phyloP scores from a whole-genome alignment of 2,797 vertebrate genomes.

The Furcifer pardalis region DNA sequence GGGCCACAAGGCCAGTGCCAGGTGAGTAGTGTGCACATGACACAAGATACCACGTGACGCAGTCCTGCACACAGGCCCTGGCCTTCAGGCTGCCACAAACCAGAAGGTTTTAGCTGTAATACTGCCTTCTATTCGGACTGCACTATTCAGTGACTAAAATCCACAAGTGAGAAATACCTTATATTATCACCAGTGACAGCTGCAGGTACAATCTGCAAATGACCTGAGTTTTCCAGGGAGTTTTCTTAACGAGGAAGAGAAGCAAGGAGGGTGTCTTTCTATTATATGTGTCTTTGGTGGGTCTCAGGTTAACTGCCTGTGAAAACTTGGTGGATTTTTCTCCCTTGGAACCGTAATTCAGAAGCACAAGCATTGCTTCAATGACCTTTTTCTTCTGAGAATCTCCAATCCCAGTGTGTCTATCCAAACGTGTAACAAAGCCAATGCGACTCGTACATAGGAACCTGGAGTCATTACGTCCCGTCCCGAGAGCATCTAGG shows the following conservation, averaged over 20 bases:
- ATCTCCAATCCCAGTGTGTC: neutral
- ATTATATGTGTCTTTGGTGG: neutral
- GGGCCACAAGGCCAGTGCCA: conserved; percentile 63
- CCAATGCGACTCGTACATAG: neutral
- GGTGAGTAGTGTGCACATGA: conserved; percentile 46
- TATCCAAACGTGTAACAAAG: too few relatives aligned
- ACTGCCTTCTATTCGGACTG: too few relatives aligned
- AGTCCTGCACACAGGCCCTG: neutral
- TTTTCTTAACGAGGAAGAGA: too few relatives aligned
- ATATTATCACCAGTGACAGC: too few relatives aligned
- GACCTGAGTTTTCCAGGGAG: too few relatives aligned
- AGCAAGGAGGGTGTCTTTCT: too few relatives aligned
- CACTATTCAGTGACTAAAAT: too few relatives aligned
- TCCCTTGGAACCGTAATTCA: neutral
- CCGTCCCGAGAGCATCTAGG: neutral
- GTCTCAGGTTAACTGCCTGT: neutral
- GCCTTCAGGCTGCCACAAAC: neutral
- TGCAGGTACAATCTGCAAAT: too few relatives aligned
- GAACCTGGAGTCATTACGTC: too few relatives aligned
- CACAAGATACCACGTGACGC: fast-evolving
- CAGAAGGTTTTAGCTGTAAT: neutral
- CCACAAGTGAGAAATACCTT: too few relatives aligned
- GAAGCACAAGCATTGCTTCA: neutral
- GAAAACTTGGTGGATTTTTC: neutral
- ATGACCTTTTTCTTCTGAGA: neutral